A percentile compares a stretch with the other conserved stretches of the same genome.
Conservation (phyloP, 2,113 vertebrate species). For the Odobenus rosmarus region DNA sequence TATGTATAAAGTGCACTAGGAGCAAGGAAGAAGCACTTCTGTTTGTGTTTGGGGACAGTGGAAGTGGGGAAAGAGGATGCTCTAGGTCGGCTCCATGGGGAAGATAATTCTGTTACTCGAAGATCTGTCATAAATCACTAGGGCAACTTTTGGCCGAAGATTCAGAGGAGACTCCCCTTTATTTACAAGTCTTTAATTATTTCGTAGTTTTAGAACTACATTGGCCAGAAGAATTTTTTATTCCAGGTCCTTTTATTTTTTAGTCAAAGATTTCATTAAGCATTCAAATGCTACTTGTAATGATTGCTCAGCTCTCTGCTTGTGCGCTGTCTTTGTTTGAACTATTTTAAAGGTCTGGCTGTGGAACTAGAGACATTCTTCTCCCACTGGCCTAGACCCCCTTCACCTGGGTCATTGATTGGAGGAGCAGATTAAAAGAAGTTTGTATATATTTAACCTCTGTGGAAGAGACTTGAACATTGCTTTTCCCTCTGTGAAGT, state of each 20-base stretch:
- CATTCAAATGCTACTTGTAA: neutral
- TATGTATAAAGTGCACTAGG: neutral
- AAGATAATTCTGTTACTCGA: neutral
- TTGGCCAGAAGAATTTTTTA: conserved; percentile 12
- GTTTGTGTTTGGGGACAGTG: neutral
- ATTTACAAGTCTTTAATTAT: conserved; percentile 23
- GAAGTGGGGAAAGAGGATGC: neutral
- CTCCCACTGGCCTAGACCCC: neutral
- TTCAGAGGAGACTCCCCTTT: neutral
- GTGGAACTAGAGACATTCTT: neutral
- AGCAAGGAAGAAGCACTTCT: neutral
- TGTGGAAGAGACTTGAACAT: neutral
- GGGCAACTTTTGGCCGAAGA: neutral
- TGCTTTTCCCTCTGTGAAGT: neutral
- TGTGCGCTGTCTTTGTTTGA: conserved; percentile 18
- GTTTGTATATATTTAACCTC: neutral
- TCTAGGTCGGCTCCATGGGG: neutral
- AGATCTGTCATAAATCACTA: neutral
- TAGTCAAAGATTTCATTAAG: conserved; percentile 29
- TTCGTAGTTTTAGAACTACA: conserved; percentile 19
- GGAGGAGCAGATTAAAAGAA: neutral
- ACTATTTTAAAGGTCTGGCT: conserved; percentile 18
- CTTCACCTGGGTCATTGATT: neutral
- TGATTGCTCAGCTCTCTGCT: neutral
- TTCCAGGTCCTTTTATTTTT: conserved; percentile 33